A percentile compares a stretch with the other conserved stretches of the same genome.
phyloP scores from a whole-genome alignment of 2,113 vertebrate genomes.

The Pholis gunnellus region DNA sequence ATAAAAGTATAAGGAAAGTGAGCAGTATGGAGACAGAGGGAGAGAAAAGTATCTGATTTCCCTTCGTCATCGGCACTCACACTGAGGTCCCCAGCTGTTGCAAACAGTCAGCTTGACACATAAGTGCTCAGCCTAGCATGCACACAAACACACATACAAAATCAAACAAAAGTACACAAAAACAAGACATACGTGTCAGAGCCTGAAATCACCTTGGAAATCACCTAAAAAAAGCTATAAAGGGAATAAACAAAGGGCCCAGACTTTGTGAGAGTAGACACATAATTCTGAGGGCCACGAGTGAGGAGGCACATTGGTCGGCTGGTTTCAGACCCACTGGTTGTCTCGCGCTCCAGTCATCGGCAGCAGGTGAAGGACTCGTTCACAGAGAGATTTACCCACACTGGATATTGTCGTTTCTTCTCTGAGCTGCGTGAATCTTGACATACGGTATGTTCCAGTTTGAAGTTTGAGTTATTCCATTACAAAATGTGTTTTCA shows the following conservation, averaged over 20 bases:
- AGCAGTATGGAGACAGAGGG: slow-evolving; percentile 43
- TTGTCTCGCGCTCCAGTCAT: not conserved
- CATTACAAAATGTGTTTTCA: slow-evolving; percentile 4
- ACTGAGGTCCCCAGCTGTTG: slow-evolving; percentile 79
- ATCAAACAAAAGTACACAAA: slow-evolving; percentile 28
- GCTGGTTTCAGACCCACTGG: slow-evolving; percentile 19
- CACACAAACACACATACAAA: slow-evolving; percentile 45
- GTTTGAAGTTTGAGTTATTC: not conserved
- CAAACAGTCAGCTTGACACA: slow-evolving; percentile 75
- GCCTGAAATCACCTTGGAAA: slow-evolving; percentile 46
- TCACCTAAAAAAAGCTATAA: slow-evolving; percentile 27
- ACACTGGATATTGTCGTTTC: slow-evolving; percentile 27
- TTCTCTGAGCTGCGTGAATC: slow-evolving; percentile 23
- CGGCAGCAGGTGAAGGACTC: slow-evolving; percentile 44
- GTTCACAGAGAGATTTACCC: slow-evolving; percentile 21
- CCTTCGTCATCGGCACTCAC: slow-evolving; percentile 63
- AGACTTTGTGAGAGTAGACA: not conserved
- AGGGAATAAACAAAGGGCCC: slow-evolving; percentile 16
- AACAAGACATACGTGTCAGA: slow-evolving; percentile 16
- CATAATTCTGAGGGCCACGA: slow-evolving; percentile 20
- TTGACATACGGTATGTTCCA: slow-evolving; percentile 34
- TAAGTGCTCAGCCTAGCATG: slow-evolving; percentile 47
- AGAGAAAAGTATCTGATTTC: slow-evolving; percentile 76
- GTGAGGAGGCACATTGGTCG: slow-evolving; percentile 27
- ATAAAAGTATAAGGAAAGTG: not conserved